Evolutionary conservation across 1,140 invertebrate genomes (phyloP).

Genomic region (Drosophila teissieri): DNA sequence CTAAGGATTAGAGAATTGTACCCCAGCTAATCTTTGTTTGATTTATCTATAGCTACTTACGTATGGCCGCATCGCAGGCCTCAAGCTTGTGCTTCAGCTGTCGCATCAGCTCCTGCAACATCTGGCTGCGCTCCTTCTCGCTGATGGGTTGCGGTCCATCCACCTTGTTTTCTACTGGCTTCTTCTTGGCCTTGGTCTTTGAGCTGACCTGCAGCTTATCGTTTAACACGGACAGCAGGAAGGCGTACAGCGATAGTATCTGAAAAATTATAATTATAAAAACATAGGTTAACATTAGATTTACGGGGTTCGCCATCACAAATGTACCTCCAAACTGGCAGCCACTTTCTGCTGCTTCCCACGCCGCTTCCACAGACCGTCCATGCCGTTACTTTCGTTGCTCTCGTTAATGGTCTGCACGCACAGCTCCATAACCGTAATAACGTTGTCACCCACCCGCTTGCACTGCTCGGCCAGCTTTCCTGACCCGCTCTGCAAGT

Average conservation of each 20-base stretch:
- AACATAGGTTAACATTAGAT: background rate
- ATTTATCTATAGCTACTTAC: slow-evolving; percentile 42
- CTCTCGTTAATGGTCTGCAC: slow-evolving; percentile 64
- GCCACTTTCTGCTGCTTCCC: slow-evolving; percentile 71
- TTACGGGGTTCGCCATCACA: background rate
- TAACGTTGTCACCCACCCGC: slow-evolving; percentile 65
- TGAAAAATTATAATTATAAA: slow-evolving; percentile 12
- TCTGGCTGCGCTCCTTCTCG: slow-evolving; percentile 77
- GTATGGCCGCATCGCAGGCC: slow-evolving; percentile 67
- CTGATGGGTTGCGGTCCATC: slow-evolving; percentile 56
- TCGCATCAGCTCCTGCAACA: slow-evolving; percentile 74
- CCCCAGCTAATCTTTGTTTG: too few species aligned
- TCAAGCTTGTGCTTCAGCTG: slow-evolving; percentile 79
- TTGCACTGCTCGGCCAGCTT: slow-evolving; percentile 64
- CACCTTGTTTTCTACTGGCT: slow-evolving; percentile 45
- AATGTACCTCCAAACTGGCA: slow-evolving; percentile 70
- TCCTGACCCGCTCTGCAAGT: slow-evolving; percentile 55
- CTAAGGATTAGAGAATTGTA: slow-evolving; percentile 20
- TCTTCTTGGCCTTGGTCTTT: slow-evolving; percentile 73
- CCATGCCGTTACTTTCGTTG: slow-evolving; percentile 64
- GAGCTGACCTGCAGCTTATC: slow-evolving; percentile 75
- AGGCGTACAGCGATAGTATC: slow-evolving; percentile 82
- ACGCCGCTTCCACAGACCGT: slow-evolving; percentile 73
- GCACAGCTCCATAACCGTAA: slow-evolving; percentile 53
- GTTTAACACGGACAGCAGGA: slow-evolving; percentile 74